Evolutionary conservation across 2,888 invertebrate genomes (phyloP).

Genomic region (Andrena trimmerana): DNA sequence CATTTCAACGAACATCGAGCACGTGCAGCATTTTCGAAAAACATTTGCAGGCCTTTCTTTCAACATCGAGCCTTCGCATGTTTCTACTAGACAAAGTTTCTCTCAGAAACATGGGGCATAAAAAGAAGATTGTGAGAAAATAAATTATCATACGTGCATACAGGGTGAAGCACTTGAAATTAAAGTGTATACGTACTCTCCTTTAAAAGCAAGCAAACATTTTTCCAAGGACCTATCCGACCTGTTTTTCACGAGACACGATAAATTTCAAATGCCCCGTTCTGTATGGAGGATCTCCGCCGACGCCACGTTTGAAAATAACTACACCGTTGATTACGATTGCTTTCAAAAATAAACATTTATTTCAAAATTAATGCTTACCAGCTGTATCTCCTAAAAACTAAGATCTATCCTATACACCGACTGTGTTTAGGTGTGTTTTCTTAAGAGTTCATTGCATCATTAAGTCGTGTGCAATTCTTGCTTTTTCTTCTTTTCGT

Average conservation of each 20-base stretch:
- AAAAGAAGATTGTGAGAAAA: not conserved
- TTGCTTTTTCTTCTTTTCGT: constrained; percentile 26
- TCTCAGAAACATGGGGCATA: not conserved
- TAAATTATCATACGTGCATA: not conserved
- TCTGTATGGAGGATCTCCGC: not conserved
- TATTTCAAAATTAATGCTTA: constrained; percentile 85
- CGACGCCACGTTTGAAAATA: constrained; percentile 39
- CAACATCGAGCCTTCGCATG: not conserved
- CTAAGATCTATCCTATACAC: constrained; percentile 82
- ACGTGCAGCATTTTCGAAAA: not conserved
- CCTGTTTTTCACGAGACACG: too few relatives aligned
- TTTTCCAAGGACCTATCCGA: too few relatives aligned
- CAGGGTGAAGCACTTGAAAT: not conserved
- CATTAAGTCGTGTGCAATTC: constrained; percentile 75
- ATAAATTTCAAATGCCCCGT: not conserved
- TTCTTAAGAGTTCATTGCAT: constrained; percentile 73
- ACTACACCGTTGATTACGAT: constrained; percentile 71
- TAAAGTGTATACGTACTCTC: not conserved
- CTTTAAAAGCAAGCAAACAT: too few relatives aligned
- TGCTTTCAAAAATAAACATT: constrained; percentile 85
- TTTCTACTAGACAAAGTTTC: not conserved
- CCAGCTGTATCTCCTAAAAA: constrained; percentile 81
- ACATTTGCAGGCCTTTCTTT: not conserved
- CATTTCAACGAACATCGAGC: constrained; percentile 25
- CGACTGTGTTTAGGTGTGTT: constrained; percentile 78